Evolutionary conservation across 1,140 invertebrate genomes (phyloP).

Genomic region (Doryteuthis pealeii): DNA sequence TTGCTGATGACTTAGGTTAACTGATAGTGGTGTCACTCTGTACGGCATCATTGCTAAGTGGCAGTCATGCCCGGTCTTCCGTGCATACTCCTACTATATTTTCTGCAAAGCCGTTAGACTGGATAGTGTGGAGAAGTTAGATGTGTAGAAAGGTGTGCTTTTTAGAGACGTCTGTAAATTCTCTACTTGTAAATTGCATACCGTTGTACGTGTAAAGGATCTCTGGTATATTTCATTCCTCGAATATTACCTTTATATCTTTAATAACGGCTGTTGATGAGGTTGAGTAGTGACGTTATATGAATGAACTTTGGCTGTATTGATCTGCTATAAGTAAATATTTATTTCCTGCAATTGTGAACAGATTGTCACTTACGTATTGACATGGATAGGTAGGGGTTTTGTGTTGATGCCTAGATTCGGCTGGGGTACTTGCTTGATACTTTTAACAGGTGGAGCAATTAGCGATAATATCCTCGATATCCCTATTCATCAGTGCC

Average conservation of each 20-base stretch:
- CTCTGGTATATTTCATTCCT: slow-evolving; percentile 8
- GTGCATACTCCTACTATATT: slow-evolving; percentile 9
- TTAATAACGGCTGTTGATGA: slow-evolving; percentile 9
- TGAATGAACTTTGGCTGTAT: too few relatives aligned
- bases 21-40: slow-evolving; percentile 15
- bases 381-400: slow-evolving; percentile 28
- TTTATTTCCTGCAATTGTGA: slow-evolving; percentile 18
- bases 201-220: too few relatives aligned
- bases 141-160: background rate
- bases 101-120: slow-evolving; percentile 21
- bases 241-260: slow-evolving; percentile 17
- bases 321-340: slow-evolving; percentile 27
- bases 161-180: slow-evolving; percentile 3
- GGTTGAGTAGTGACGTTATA: slow-evolving; percentile 12
- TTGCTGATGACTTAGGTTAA: background rate
- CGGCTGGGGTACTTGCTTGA: slow-evolving; percentile 22
- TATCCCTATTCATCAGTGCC: slow-evolving; percentile 32
- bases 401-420: slow-evolving; percentile 21
- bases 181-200: slow-evolving; percentile 18
- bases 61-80: slow-evolving; percentile 18
- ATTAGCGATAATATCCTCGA: slow-evolving; percentile 27
- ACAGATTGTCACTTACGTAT: slow-evolving; percentile 24
- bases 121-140: slow-evolving; percentile 17
- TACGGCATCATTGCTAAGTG: slow-evolving; percentile 27
- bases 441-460: slow-evolving; percentile 30